phyloP scores from a whole-genome alignment of 2,888 invertebrate genomes.

The Molorchus minor region DNA sequence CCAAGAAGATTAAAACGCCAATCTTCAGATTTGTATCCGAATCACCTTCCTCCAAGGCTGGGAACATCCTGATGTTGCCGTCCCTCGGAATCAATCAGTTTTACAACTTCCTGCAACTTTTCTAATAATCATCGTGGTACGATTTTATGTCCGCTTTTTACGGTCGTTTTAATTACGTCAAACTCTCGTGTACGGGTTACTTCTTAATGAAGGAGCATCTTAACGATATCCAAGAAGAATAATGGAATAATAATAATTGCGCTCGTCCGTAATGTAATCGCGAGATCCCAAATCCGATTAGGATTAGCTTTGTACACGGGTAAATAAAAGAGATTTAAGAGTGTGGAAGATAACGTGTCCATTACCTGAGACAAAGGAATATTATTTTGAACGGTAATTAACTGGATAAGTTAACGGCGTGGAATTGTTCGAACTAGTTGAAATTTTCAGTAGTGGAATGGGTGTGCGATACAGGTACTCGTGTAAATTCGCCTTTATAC shows the following conservation, averaged over 20 bases:
- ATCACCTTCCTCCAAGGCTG: no score
- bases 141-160: conserved; percentile 1
- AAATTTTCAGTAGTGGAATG: conserved; percentile 21
- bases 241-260: conserved; percentile 21
- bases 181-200: neutral
- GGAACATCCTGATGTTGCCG: no score
- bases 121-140: neutral
- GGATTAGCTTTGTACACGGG: neutral
- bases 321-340: conserved; percentile 19
- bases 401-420: conserved; percentile 16
- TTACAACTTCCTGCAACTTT: conserved; percentile 1
- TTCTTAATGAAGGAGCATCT: conserved; percentile 5
- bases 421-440: conserved; percentile 23
- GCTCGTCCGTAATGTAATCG: conserved; percentile 9
- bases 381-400: conserved; percentile 27
- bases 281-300: conserved; percentile 21
- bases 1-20: no score
- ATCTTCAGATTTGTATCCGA: no score
- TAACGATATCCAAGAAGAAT: conserved; percentile 20
- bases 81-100: neutral
- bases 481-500: conserved; percentile 1
- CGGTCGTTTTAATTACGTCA: conserved; percentile 1
- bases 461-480: conserved; percentile 7
- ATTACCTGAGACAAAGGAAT: conserved; percentile 19
- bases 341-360: conserved; percentile 16